phyloP scores from a whole-genome alignment of 2,888 invertebrate genomes.

The Hymenopus coronatus region DNA sequence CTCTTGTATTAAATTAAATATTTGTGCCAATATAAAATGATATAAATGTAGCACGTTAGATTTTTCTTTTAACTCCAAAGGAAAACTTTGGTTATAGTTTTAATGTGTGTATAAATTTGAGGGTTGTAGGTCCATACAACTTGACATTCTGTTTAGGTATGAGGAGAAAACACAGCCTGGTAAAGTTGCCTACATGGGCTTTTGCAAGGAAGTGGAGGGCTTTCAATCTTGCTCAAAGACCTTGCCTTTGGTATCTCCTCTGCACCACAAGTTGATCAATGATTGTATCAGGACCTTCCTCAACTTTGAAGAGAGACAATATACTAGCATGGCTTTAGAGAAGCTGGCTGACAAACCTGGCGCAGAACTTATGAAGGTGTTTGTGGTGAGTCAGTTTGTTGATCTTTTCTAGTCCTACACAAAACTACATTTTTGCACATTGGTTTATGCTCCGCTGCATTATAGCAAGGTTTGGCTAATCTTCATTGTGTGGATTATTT shows the following conservation, averaged over 20 bases:
- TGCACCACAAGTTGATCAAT: slow-evolving; percentile 67
- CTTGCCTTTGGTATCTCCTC: slow-evolving; percentile 64
- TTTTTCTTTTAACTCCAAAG: too few species aligned
- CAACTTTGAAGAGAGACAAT: slow-evolving; percentile 68
- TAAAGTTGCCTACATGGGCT: slow-evolving; percentile 58
- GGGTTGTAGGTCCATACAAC: too few species aligned
- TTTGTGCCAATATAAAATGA: too few species aligned
- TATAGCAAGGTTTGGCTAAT: too few species aligned
- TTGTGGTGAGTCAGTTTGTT: not conserved
- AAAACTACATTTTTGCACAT: too few species aligned
- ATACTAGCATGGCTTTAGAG: slow-evolving; percentile 62
- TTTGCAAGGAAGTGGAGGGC: slow-evolving; percentile 66
- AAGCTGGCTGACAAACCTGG: slow-evolving; percentile 53
- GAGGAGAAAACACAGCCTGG: slow-evolving; percentile 55
- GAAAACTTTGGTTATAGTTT: too few species aligned
- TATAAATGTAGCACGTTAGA: too few species aligned
- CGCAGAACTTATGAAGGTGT: not conserved
- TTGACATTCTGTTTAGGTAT: slow-evolving; percentile 51
- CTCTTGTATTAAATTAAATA: too few species aligned
- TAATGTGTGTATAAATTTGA: too few species aligned
- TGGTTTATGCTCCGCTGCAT: too few species aligned
- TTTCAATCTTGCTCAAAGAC: slow-evolving; percentile 66
- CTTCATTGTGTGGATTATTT: too few species aligned
- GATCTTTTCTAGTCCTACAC: too few species aligned
- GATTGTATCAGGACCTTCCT: slow-evolving; percentile 66